phyloP scores from a whole-genome alignment of 1,140 invertebrate species.

The Orius insidiosus region DNA sequence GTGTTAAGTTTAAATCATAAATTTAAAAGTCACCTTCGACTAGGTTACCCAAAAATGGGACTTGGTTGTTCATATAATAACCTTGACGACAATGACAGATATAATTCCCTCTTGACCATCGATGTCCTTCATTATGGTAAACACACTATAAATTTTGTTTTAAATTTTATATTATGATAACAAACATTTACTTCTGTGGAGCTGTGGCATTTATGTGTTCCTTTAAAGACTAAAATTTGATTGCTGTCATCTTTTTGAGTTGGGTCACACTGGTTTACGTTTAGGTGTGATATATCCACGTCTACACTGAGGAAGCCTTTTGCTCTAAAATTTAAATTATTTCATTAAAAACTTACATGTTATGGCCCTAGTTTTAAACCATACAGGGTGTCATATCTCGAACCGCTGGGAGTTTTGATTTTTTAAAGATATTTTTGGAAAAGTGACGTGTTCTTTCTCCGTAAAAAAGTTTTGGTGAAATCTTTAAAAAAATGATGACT shows the following conservation, averaged over 20 bases:
- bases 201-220: constrained; percentile 72
- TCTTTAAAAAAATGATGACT: too few relatives aligned
- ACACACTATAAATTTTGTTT: constrained; percentile 17
- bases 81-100: constrained; percentile 55
- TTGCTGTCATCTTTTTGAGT: constrained; percentile 19
- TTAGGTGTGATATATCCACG: constrained; percentile 61
- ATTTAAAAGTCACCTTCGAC: constrained; percentile 45
- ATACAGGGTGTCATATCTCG: too few relatives aligned
- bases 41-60: constrained; percentile 59
- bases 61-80: constrained; percentile 43
- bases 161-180: neutral
- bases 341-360: too few relatives aligned
- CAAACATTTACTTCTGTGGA: constrained; percentile 41
- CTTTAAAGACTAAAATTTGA: constrained; percentile 47
- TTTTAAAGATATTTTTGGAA: too few relatives aligned
- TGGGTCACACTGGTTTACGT: constrained; percentile 71
- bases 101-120: constrained; percentile 64
- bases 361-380: too few relatives aligned
- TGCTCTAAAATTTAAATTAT: constrained; percentile 28
- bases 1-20: too few relatives aligned
- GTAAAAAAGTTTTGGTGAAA: too few relatives aligned
- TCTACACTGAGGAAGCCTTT: constrained; percentile 67
- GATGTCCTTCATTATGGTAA: constrained; percentile 20
- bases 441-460: too few relatives aligned
- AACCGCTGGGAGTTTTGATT: too few relatives aligned